Evolutionary conservation across 2,888 invertebrate species (phyloP).

Genomic region (Vanessa cardui): DNA sequence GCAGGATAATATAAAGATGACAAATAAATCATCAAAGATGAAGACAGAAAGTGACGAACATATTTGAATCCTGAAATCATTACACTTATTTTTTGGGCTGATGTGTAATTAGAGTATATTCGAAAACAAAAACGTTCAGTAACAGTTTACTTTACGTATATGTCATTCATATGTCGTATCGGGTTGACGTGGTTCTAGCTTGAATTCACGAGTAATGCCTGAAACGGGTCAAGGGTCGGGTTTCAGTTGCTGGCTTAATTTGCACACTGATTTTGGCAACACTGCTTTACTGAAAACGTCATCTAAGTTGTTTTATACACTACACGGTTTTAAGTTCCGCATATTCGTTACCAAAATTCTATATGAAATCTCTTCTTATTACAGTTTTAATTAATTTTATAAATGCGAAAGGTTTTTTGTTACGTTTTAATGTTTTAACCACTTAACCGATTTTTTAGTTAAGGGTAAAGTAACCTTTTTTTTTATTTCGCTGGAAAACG

Average conservation of each 20-base stretch:
- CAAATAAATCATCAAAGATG: too few species aligned
- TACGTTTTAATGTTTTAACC: too few species aligned
- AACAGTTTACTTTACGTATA: conserved; percentile 12
- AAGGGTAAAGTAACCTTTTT: too few species aligned
- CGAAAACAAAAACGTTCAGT: conserved; percentile 4
- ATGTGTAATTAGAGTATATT: background rate
- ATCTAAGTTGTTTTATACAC: background rate
- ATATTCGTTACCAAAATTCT: background rate
- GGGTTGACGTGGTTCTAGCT: conserved; percentile 20
- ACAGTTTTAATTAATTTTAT: too few species aligned
- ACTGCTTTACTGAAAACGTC: conserved; percentile 24
- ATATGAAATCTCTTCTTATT: too few species aligned
- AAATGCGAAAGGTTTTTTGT: too few species aligned
- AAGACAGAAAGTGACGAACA: too few species aligned
- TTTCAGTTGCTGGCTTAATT: conserved; percentile 32
- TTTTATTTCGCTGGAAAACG: too few species aligned
- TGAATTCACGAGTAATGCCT: conserved; percentile 33
- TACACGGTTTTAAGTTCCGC: background rate
- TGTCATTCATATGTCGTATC: conserved; percentile 31
- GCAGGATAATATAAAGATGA: too few species aligned
- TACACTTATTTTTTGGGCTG: too few species aligned
- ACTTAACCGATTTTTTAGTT: too few species aligned
- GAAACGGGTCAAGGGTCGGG: conserved; percentile 36
- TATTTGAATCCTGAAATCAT: too few species aligned
- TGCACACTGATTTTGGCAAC: conserved; percentile 34